These are phyloP conservation scores for Gallinago stenura DNA, from an alignment of 2,797 vertebrate species.

Conservation along the genomic window DNA sequence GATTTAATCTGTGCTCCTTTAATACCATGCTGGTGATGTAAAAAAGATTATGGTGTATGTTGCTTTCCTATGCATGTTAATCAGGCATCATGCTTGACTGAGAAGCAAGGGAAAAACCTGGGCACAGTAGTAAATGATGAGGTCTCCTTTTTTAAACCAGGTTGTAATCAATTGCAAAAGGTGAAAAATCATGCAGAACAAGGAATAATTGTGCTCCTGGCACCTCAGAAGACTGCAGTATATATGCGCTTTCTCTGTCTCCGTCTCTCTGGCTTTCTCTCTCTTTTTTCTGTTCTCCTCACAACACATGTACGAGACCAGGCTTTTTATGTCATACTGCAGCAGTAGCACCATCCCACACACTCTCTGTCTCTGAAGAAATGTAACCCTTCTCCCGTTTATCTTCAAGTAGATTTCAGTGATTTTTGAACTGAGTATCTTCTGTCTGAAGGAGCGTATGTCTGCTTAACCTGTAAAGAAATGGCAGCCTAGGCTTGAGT, in stretches of 20 bases:
- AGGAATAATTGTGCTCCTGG: not conserved
- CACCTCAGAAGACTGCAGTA: not conserved
- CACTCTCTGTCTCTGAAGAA: constrained; percentile 64
- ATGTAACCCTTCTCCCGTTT: constrained; percentile 43
- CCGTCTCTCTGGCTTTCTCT: not conserved
- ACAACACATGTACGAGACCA: constrained; percentile 56
- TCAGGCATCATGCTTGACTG: not conserved
- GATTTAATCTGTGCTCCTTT: not conserved
- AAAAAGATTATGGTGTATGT: not conserved
- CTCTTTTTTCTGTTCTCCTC: constrained; percentile 23
- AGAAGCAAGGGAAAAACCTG: not conserved
- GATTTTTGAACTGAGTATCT: constrained; percentile 28
- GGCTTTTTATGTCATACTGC: constrained; percentile 73
- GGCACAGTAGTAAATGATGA: not conserved
- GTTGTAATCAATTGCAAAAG: not conserved
- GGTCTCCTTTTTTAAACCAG: not conserved
- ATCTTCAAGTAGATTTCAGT: constrained; percentile 47
- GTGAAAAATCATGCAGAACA: not conserved
- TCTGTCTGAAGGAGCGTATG: constrained; percentile 20
- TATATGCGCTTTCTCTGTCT: not conserved
- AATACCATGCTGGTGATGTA: not conserved
- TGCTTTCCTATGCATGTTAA: not conserved
- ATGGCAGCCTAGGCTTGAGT: constrained; percentile 27
- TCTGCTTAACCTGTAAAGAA: constrained; percentile 44
- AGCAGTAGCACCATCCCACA: constrained; percentile 70